Percentiles rank a stretch among this genome's conserved stretches.
Evolutionary conservation across 2,888 invertebrate genomes (phyloP).

Genomic region (Fissipunctia ypsillon): DNA sequence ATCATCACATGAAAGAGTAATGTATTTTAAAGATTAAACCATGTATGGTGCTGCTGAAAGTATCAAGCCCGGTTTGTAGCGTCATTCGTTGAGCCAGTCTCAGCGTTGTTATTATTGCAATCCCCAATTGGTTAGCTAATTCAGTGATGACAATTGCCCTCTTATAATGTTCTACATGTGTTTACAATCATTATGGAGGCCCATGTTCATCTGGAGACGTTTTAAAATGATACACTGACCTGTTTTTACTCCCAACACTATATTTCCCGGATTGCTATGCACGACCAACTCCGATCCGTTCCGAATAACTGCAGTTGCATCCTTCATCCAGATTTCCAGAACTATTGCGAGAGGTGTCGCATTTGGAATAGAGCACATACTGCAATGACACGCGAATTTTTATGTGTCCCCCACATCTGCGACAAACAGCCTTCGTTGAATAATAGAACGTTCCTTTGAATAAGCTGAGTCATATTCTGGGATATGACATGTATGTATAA

Average conservation of each 20-base stretch:
- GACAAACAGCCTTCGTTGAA: conserved; percentile 51
- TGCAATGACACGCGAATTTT: conserved; percentile 62
- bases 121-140: background rate
- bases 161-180: background rate
- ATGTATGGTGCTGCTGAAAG: background rate
- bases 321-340: conserved; percentile 44
- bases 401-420: conserved; percentile 53
- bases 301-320: conserved; percentile 56
- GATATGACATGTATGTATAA: conserved; percentile 36
- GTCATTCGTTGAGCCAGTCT: background rate
- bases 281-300: conserved; percentile 27
- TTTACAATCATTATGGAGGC: background rate
- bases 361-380: conserved; percentile 47
- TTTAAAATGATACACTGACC: background rate
- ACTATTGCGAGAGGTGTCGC: conserved; percentile 46
- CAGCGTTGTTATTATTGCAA: background rate
- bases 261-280: conserved; percentile 23
- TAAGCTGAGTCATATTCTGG: conserved; percentile 38
- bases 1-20: too few relatives aligned
- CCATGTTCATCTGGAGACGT: background rate
- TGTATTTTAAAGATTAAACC: background rate
- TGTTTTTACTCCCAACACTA: background rate
- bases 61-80: background rate
- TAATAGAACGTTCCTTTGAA: conserved; percentile 57
- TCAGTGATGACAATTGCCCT: background rate